A percentile compares a stretch with the other conserved stretches of the same genome.
Conservation (phyloP, 2,113 vertebrate species). For the Cryptoleucopteryx plumbea region DNA sequence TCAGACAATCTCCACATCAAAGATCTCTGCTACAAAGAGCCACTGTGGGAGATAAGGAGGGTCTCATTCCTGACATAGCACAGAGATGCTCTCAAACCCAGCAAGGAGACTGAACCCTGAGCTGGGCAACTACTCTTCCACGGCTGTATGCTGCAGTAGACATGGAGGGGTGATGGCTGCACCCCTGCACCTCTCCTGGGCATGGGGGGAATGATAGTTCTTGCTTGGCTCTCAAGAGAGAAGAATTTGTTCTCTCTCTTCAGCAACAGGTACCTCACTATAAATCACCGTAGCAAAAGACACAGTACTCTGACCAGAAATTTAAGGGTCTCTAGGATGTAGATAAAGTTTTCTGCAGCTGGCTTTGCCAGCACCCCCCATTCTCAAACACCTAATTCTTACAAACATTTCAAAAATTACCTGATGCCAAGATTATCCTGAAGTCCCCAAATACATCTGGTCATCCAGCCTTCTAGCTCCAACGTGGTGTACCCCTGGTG, state of each 20-base stretch:
- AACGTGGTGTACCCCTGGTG: fast-evolving
- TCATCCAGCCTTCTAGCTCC: not conserved
- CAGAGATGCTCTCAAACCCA: not conserved
- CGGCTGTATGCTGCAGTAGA: not conserved
- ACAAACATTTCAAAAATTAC: not conserved
- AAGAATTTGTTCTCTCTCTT: not conserved
- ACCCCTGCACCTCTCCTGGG: not conserved
- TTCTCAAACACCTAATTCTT: not conserved
- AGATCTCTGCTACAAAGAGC: not conserved
- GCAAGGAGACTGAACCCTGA: not conserved
- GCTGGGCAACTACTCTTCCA: not conserved
- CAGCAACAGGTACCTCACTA: not conserved
- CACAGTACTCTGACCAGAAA: not conserved
- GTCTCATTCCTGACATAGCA: not conserved
- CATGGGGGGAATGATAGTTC: not conserved
- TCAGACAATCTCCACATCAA: not conserved
- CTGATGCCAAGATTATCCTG: not conserved
- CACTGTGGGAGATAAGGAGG: not conserved
- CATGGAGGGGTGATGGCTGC: not conserved
- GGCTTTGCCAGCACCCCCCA: not conserved
- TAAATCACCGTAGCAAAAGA: not conserved
- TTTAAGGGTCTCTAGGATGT: not conserved
- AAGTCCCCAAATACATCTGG: not conserved
- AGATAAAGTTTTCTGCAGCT: not conserved
- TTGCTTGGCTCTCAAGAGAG: not conserved